Percentiles rank a stretch among this genome's conserved stretches.
Conservation (phyloP, 1,140 invertebrate genomes). For the Protaetia brevitarsis region DNA sequence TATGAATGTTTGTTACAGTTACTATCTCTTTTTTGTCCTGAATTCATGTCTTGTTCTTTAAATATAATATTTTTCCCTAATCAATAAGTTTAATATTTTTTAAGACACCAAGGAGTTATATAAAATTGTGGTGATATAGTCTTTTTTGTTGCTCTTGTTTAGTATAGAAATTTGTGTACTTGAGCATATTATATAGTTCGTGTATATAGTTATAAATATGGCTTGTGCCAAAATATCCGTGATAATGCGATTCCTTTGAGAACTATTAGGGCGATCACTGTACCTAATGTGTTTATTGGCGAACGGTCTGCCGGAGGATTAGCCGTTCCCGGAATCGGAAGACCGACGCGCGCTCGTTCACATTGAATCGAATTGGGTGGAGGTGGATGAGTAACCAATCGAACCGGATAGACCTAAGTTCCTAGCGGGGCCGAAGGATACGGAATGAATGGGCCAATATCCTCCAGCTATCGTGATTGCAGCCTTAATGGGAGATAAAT, state of each 20-base stretch:
- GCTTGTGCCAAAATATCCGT: conserved; percentile 13
- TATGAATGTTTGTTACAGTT: too few relatives aligned
- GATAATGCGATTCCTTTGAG: conserved; percentile 13
- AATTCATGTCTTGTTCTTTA: too few relatives aligned
- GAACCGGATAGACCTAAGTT: conserved; percentile 13
- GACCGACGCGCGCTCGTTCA: background rate
- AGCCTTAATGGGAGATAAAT: conserved; percentile 5
- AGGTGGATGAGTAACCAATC: conserved; percentile 11
- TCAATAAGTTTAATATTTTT: too few relatives aligned
- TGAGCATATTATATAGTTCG: too few relatives aligned
- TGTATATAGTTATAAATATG: background rate
- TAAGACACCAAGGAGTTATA: too few relatives aligned
- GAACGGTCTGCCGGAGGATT: background rate
- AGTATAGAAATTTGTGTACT: too few relatives aligned
- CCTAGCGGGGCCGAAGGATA: background rate
- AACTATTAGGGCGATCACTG: conserved; percentile 13
- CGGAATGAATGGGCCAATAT: conserved; percentile 4
- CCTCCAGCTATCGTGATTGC: background rate
- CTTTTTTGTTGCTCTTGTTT: too few relatives aligned
- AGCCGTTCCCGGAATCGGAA: background rate
- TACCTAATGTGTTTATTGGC: conserved; percentile 15
- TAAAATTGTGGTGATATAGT: too few relatives aligned
- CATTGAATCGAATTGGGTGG: conserved; percentile 7
- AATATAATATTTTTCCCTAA: too few relatives aligned
- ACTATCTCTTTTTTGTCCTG: too few relatives aligned